Evolutionary conservation across 2,888 invertebrate genomes (phyloP), one percentile per base, ranked within the genome.

Genomic region (Noctua janthina): DNA sequence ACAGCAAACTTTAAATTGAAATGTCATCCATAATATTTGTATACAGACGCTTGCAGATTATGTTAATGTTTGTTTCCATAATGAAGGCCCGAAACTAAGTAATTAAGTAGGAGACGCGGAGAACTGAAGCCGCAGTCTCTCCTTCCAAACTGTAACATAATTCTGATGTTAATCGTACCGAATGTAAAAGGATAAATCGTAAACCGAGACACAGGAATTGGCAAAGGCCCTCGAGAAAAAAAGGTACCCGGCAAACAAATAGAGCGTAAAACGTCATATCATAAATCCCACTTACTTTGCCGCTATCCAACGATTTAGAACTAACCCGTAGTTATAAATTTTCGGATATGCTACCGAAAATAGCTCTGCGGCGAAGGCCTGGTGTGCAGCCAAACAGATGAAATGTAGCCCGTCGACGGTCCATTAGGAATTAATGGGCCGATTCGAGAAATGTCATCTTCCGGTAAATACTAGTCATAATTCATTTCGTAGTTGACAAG

Each of bases 361-460:
- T 95, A 96, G 95, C 95, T 94, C 92, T 95, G 95, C 93, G 95
- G 95, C 91, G 88, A 92, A 91, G 90, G 93, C 90, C 95, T 95
- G 95, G 95, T 95, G 94, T 93, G 93, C 93, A 95, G 96, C 95
- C 96, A 96, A 96, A 96, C 95, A 96, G 95, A 96, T 96, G 96
- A 96, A 96, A 96, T 96, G 96, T 96, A 92, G 94, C 94, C 93
- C 90, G 93, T 93, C 94, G 94, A 89, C 94, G 96, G 93, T 94
- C 96, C 96, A 96, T 96, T 96, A 96, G 94, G 96, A 96, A 96
- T 96, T 95, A 96, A 96, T 96, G 96, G 96, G 92, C 95, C 96
- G 96, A 95, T 95, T 94, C 95, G 91, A 95, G 95, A 95, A 96
- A 96, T 96, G 96, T 95, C 96, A 96, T 96, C 95, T 96, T 95